Base-by-base conservation (phyloP, 2,888 invertebrate species). In the Idaea aversata region DNA sequence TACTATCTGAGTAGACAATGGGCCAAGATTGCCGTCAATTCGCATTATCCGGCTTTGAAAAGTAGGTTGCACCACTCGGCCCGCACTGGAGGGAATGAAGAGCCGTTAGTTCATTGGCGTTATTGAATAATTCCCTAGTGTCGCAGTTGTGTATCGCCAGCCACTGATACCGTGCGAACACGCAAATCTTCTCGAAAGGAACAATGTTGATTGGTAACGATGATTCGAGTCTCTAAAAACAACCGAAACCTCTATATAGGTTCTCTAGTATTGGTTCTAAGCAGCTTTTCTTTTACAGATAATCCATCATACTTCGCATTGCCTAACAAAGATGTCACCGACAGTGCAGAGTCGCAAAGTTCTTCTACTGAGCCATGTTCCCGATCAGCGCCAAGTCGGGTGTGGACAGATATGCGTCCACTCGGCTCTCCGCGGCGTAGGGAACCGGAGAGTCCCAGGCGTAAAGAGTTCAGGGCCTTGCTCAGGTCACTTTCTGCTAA, bases 221-320 rank as follows among this genome's bases (percentile, higher is more conserved):
- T 47, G 47, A 7, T 47, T 13, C 47, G 47, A 47, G 2, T 6
- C 7, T 47, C 47, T 10, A 13, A 47, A 47, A 13, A 47, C 7
- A 47, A 47, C 7, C 4, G 10, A 13, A 47, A 47, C 7, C 47
- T 47, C 7, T 47, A 47, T 4, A 0, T 13, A 47, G 25, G 25
- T 25, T 3, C 65, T 63, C 63, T 70, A 67, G 10, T 61, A 59
- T 0, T 7, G 58, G 7, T 59, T 15, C 15, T 59, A 25, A 59
- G 4, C 67, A 59, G 63, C 5, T 58, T 63, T 70, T 77, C 82
- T 91, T 85, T 93, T 94, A 75, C 94, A 96, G 96, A 96, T 90
- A 96, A 96, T 87, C 96, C 96, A 61, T 96, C 96, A 70, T 96
- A 96, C 85, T 96, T 96, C 86, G 94, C 95, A 78, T 88, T 96